Conservation (phyloP, 1,140 invertebrate genomes). For the Drosophila baimaii region DNA sequence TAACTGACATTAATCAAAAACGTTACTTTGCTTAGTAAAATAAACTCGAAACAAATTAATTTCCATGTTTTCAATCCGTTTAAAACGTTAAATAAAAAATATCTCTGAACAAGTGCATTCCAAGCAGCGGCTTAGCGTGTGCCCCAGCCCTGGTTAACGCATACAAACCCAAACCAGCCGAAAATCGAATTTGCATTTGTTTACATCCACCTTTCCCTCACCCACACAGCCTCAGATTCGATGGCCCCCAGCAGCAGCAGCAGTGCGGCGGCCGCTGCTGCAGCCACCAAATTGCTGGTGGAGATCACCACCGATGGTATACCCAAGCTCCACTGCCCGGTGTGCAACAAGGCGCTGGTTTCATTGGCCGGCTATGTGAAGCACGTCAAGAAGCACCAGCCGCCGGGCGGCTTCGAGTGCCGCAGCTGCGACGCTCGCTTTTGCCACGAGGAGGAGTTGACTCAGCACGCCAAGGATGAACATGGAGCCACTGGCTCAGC, state of each 20-base stretch:
- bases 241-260: conserved; percentile 47
- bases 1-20: not conserved
- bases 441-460: conserved; percentile 65
- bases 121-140: not conserved
- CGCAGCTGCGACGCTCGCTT: conserved; percentile 67
- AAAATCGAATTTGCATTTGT: conserved; percentile 52
- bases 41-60: not conserved
- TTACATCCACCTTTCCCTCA: conserved; percentile 30
- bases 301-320: conserved; percentile 77
- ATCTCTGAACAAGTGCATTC: not conserved
- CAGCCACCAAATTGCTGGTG: conserved; percentile 68
- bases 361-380: conserved; percentile 81
- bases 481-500: conserved; percentile 31
- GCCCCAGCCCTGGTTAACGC: conserved; percentile 34
- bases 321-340: conserved; percentile 78
- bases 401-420: conserved; percentile 78
- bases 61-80: not conserved
- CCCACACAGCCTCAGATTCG: conserved; percentile 34
- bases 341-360: conserved; percentile 75
- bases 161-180: conserved; percentile 34
- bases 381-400: conserved; percentile 80
- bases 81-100: not conserved
- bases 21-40: too few relatives aligned
- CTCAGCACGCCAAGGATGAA: conserved; percentile 66
- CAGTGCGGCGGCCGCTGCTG: conserved; percentile 33